Percentiles rank a stretch among this genome's conserved stretches.
Conservation (phyloP, 2,797 vertebrate species). For the Prionace glauca region DNA sequence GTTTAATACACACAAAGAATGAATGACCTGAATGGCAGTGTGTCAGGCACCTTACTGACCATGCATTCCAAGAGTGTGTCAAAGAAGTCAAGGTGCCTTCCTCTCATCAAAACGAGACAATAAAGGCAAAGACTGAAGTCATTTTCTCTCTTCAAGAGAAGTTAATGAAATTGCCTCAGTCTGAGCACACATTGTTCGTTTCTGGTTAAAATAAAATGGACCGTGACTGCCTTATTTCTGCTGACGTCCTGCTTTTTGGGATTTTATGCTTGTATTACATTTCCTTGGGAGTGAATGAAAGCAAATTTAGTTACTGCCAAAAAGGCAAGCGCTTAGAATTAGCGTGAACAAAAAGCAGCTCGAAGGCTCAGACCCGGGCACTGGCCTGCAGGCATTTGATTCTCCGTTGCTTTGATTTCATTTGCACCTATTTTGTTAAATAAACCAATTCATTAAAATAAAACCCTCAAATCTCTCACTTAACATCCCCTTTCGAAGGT, state of each 20-base stretch:
- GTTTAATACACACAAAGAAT: background rate
- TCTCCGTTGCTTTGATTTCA: constrained; percentile 21
- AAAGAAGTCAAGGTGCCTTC: background rate
- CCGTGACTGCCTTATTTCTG: constrained; percentile 28
- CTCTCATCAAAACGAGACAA: constrained; percentile 4
- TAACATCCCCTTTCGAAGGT: background rate
- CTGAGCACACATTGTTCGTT: constrained; percentile 8
- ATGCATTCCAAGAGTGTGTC: background rate
- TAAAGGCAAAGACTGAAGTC: constrained; percentile 25
- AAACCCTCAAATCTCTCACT: background rate
- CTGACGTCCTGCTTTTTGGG: constrained; percentile 26
- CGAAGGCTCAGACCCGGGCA: too few relatives aligned
- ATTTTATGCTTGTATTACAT: constrained; percentile 28
- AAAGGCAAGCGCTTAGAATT: constrained; percentile 8
- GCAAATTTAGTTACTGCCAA: constrained; percentile 24
- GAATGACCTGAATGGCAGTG: background rate
- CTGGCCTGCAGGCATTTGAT: background rate
- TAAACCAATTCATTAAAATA: constrained; percentile 33
- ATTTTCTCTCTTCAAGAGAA: background rate
- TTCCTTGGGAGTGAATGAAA: constrained; percentile 33
- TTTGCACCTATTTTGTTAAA: constrained; percentile 26
- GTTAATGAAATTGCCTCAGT: constrained; percentile 25
- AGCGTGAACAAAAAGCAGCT: background rate
- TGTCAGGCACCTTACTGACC: background rate
- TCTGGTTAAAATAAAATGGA: constrained; percentile 11